phyloP scores from a whole-genome alignment of 2,113 vertebrate genomes.

The Halcyon malimbica region DNA sequence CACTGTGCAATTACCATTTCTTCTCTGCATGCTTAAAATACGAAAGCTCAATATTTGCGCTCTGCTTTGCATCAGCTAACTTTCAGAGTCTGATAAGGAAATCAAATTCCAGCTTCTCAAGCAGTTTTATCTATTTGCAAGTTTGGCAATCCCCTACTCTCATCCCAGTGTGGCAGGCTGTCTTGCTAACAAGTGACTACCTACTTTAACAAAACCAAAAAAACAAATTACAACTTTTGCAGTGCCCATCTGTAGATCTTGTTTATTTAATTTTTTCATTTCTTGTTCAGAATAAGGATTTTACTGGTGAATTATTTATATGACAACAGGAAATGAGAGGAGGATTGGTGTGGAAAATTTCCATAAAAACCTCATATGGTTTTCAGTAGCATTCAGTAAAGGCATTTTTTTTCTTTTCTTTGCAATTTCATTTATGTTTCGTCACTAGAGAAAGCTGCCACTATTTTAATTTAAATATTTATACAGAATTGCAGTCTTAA shows the following conservation, averaged over 20 bases:
- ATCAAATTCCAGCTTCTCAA: conserved; percentile 20
- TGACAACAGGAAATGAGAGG: conserved; percentile 43
- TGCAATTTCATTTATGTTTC: conserved; percentile 52
- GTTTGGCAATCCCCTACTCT: background rate
- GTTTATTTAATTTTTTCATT: conserved; percentile 43
- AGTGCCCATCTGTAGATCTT: background rate
- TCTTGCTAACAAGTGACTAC: background rate
- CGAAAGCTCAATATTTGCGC: background rate
- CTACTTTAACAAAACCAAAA: background rate
- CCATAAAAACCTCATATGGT: conserved; percentile 17
- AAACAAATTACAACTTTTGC: background rate
- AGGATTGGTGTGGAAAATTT: conserved; percentile 22
- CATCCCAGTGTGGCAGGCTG: background rate
- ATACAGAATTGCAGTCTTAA: conserved; percentile 29
- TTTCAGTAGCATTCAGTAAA: conserved; percentile 31
- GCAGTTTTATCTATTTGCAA: background rate
- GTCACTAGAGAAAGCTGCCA: conserved; percentile 19
- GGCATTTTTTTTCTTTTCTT: conserved; percentile 29
- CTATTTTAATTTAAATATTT: conserved; percentile 74
- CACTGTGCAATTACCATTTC: background rate
- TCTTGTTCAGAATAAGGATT: conserved; percentile 39
- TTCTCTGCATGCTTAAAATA: conserved; percentile 11
- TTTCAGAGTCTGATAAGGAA: conserved; percentile 37
- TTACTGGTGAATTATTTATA: conserved; percentile 74
- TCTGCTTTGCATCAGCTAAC: background rate